These are phyloP conservation scores for Hyalella azteca DNA, from an alignment of 2,888 invertebrate genomes.

Conservation along the genomic window DNA sequence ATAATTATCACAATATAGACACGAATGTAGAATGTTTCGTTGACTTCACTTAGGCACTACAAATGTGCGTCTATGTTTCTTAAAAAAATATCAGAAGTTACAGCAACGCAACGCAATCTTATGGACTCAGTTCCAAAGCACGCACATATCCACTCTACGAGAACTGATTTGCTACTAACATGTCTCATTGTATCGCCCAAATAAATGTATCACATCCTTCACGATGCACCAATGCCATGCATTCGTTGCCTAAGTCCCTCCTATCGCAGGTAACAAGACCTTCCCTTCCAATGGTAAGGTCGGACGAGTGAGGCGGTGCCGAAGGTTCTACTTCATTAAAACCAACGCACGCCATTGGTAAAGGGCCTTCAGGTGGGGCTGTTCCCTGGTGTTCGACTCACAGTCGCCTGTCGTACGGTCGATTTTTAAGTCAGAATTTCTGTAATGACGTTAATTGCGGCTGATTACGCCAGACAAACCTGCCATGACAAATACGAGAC, in stretches of 20 bases:
- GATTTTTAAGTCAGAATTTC: neutral
- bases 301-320: neutral
- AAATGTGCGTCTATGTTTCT: neutral
- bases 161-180: slow-evolving; percentile 29
- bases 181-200: slow-evolving; percentile 28
- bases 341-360: no score
- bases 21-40: neutral
- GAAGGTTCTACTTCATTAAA: no score
- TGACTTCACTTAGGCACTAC: neutral
- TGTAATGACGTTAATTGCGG: slow-evolving; percentile 26
- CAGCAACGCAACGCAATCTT: neutral
- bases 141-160: neutral
- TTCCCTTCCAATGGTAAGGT: neutral
- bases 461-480: slow-evolving; percentile 12
- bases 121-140: neutral
- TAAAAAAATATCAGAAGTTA: neutral
- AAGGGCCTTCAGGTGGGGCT: neutral
- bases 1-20: neutral
- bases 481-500: slow-evolving; percentile 8
- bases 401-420: neutral
- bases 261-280: neutral
- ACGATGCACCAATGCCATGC: neutral
- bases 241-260: no score
- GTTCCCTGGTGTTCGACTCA: no score
- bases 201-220: slow-evolving; percentile 28